These are phyloP conservation scores for Erithacus rubecula DNA, from an alignment of 2,797 vertebrate species.

Conservation along the genomic window DNA sequence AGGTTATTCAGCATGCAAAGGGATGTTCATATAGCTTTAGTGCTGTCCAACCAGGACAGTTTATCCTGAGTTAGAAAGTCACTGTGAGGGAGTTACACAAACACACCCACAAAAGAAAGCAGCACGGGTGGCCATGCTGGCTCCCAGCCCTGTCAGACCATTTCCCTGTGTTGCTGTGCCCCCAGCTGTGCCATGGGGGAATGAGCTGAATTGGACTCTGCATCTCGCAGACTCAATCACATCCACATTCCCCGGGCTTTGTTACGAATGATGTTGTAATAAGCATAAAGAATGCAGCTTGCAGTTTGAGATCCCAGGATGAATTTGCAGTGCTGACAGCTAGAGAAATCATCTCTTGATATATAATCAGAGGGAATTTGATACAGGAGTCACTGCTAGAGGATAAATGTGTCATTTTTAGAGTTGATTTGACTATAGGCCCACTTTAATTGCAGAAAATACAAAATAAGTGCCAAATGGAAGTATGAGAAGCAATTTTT, in stretches of 20 bases:
- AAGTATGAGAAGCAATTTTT: conserved; percentile 59
- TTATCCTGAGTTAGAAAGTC: not conserved
- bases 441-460: conserved; percentile 63
- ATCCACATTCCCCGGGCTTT: not conserved
- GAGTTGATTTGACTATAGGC: conserved; percentile 26
- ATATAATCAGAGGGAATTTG: conserved; percentile 56
- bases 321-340: conserved; percentile 54
- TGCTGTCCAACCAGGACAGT: not conserved
- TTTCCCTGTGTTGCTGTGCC: not conserved
- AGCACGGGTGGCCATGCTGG: not conserved
- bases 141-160: not conserved
- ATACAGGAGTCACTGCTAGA: conserved; percentile 31
- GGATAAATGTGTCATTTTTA: conserved; percentile 62
- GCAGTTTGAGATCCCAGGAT: conserved; percentile 51
- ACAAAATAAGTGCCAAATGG: conserved; percentile 66
- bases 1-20: not conserved
- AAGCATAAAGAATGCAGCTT: conserved; percentile 65
- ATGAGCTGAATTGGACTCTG: not conserved
- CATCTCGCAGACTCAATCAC: not conserved
- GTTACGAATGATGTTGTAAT: conserved; percentile 48
- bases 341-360: conserved; percentile 61
- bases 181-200: not conserved
- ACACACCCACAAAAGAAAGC: not conserved
- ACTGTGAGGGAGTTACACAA: accelerated
- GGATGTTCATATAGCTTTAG: not conserved